Evolutionary conservation across 2,113 vertebrate genomes (phyloP).

Genomic region (Eurypyga helias): DNA sequence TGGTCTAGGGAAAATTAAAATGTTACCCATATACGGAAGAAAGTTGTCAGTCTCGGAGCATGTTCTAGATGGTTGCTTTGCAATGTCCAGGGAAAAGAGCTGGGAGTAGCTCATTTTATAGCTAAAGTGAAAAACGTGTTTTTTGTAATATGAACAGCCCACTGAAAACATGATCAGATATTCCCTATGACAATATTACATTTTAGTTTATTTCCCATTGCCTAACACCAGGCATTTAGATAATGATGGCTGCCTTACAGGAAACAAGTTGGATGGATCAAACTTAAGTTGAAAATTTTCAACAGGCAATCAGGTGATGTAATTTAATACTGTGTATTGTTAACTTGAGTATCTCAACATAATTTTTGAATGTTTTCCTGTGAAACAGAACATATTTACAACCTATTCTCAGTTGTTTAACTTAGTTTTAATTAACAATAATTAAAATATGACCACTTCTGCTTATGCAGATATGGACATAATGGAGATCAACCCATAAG

Average conservation of each 20-base stretch:
- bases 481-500: not conserved
- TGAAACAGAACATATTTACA: not conserved
- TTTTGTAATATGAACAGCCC: not conserved
- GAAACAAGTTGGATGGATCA: not conserved
- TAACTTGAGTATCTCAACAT: not conserved
- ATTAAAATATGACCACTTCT: not conserved
- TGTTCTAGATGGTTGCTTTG: slow-evolving; percentile 30
- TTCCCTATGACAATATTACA: not conserved
- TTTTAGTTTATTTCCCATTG: not conserved
- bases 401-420: not conserved
- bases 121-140: not conserved
- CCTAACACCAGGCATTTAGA: not conserved
- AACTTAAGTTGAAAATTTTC: not conserved
- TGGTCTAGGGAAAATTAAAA: slow-evolving; percentile 62
- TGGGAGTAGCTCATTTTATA: not conserved
- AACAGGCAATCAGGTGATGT: not conserved
- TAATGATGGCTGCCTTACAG: not conserved
- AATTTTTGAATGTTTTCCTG: not conserved
- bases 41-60: slow-evolving; percentile 6
- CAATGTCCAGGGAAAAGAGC: not conserved
- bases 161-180: slow-evolving; percentile 13
- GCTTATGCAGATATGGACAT: not conserved
- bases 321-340: not conserved
- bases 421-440: not conserved
- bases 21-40: slow-evolving; percentile 44